Conservation (phyloP, 1,140 invertebrate genomes). For the Vanessa tameamea region DNA sequence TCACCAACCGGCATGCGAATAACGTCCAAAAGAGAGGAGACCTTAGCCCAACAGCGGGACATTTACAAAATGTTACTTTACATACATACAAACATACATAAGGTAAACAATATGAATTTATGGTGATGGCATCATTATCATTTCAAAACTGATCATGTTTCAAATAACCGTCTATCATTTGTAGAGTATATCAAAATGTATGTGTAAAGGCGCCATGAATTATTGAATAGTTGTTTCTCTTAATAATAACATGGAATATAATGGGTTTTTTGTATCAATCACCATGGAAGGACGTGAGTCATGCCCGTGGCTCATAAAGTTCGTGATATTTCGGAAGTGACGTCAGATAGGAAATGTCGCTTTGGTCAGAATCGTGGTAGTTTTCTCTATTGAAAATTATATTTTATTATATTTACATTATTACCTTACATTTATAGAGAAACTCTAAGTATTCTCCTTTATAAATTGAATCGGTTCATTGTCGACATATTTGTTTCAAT, state of each 20-base stretch:
- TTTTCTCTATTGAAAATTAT: background rate
- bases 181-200: background rate
- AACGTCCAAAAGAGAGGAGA: no score
- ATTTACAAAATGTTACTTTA: no score
- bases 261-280: conserved; percentile 35
- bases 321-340: conserved; percentile 34
- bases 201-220: conserved; percentile 12
- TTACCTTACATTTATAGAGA: background rate
- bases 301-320: conserved; percentile 22
- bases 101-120: no score
- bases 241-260: conserved; percentile 22
- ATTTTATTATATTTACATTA: background rate
- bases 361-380: background rate
- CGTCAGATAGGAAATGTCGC: conserved; percentile 23
- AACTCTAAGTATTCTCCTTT: no score
- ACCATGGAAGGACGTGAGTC: conserved; percentile 24
- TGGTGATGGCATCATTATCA: no score
- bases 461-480: no score
- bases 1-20: no score
- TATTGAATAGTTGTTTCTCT: conserved; percentile 23
- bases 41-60: no score
- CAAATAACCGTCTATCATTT: conserved; percentile 3
- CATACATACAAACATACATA: no score
- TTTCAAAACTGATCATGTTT: background rate
- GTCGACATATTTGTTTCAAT: no score